Evolutionary conservation across 2,797 vertebrate species (phyloP).

Genomic region (Spinibarbus caldwelli): DNA sequence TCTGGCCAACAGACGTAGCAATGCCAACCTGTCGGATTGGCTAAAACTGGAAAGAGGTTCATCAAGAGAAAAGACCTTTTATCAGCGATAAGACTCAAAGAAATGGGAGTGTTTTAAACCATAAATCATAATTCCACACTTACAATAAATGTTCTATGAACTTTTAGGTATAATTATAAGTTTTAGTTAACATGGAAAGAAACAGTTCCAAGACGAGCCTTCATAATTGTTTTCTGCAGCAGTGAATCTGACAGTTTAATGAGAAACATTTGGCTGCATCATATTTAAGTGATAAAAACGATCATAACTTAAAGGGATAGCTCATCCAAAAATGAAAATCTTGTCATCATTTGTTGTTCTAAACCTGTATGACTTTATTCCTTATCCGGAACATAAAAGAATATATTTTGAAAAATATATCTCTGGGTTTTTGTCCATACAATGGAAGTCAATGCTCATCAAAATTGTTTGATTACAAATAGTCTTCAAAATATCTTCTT

Average conservation of each 20-base stretch:
- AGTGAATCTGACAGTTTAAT: constrained; percentile 7
- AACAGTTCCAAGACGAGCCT: not conserved
- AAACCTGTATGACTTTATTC: not conserved
- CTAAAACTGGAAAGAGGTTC: not conserved
- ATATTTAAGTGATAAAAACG: not conserved
- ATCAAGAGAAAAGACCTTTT: constrained; percentile 1
- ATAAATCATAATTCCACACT: not conserved
- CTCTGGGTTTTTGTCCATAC: not conserved
- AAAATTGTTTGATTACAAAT: too few species aligned
- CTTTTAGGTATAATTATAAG: not conserved
- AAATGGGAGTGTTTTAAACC: not conserved
- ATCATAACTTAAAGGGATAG: not conserved
- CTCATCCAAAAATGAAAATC: not conserved
- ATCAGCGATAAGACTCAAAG: not conserved
- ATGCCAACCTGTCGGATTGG: constrained; percentile 26
- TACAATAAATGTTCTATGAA: not conserved
- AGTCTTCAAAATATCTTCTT: too few species aligned
- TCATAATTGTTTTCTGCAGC: not conserved
- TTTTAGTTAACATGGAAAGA: not conserved
- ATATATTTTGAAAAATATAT: not conserved
- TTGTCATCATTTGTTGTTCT: not conserved
- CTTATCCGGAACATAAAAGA: too few species aligned
- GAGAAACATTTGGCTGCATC: not conserved
- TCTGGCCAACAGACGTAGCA: constrained; percentile 51
- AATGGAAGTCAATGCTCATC: not conserved